Conservation (phyloP, 1,140 invertebrate genomes). For the Psix sp. region DNA sequence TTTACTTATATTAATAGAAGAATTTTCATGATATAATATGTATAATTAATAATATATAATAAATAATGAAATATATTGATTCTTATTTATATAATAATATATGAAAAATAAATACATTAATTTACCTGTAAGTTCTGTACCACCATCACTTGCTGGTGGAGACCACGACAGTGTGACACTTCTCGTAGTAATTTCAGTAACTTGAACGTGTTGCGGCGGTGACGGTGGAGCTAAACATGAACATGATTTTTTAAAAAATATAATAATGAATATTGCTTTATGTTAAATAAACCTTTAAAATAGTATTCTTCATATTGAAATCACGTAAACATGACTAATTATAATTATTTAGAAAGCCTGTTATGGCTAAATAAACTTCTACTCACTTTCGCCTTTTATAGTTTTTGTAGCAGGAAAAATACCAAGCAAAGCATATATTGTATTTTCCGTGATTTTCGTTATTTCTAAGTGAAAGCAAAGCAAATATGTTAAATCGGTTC, state of each 20-base stretch:
- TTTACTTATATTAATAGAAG: too few relatives aligned
- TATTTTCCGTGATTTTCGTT: slow-evolving; percentile 73
- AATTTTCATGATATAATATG: too few relatives aligned
- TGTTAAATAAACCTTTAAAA: too few relatives aligned
- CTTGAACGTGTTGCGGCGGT: slow-evolving; percentile 85
- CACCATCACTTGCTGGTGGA: slow-evolving; percentile 89
- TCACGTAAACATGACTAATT: too few relatives aligned
- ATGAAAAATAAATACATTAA: slow-evolving; percentile 2
- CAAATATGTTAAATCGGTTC: too few relatives aligned
- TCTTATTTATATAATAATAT: too few relatives aligned
- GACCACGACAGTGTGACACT: slow-evolving; percentile 92
- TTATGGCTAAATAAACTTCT: too few relatives aligned
- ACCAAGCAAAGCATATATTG: slow-evolving; percentile 78
- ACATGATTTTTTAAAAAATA: too few relatives aligned
- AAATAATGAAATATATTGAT: neutral
- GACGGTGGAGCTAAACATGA: slow-evolving; percentile 85
- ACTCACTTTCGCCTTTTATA: slow-evolving; percentile 70
- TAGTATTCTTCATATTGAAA: neutral
- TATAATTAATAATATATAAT: neutral
- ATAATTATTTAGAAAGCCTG: too few relatives aligned
- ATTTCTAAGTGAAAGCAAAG: slow-evolving; percentile 70
- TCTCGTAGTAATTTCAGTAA: slow-evolving; percentile 88
- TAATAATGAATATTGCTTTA: too few relatives aligned
- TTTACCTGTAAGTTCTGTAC: slow-evolving; percentile 88
- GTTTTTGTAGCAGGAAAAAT: slow-evolving; percentile 78